Conservation (phyloP, 1,140 invertebrate genomes). For the Tetramorium parvispinum region DNA sequence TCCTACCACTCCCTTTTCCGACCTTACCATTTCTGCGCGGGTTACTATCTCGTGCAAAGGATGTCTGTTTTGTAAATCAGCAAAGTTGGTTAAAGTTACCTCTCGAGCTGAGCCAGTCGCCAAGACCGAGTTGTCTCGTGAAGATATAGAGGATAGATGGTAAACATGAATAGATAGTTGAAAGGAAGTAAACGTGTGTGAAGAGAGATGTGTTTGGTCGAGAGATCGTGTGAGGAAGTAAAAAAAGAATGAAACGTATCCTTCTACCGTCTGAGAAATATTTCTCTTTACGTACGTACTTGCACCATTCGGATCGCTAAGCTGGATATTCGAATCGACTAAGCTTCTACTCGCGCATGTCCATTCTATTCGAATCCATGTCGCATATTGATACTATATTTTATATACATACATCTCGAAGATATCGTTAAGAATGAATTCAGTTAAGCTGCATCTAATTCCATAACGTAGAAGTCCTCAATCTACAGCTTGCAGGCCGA, state of each 20-base stretch:
- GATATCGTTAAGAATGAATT: background rate
- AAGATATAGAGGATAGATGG: conserved; percentile 34
- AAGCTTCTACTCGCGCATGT: background rate
- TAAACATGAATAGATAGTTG: conserved; percentile 29
- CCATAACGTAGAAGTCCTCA: background rate
- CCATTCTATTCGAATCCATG: background rate
- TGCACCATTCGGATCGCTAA: background rate
- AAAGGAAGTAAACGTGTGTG: conserved; percentile 7
- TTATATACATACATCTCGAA: background rate
- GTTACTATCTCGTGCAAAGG: conserved; percentile 43
- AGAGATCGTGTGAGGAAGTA: conserved; percentile 32
- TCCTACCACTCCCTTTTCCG: conserved; percentile 36
- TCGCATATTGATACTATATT: background rate
- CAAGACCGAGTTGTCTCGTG: conserved; percentile 2
- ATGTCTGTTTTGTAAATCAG: conserved; percentile 71
- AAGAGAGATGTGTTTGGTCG: conserved; percentile 17
- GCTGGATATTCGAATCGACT: background rate
- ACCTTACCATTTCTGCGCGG: background rate
- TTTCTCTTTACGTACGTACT: background rate
- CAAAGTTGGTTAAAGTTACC: conserved; percentile 71
- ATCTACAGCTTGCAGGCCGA: no score
- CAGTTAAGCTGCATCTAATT: background rate
- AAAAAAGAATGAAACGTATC: conserved; percentile 10
- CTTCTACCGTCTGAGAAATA: background rate
- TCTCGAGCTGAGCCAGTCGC: conserved; percentile 26